phyloP scores from a whole-genome alignment of 2,797 vertebrate species.

The Aphelocoma californica region DNA sequence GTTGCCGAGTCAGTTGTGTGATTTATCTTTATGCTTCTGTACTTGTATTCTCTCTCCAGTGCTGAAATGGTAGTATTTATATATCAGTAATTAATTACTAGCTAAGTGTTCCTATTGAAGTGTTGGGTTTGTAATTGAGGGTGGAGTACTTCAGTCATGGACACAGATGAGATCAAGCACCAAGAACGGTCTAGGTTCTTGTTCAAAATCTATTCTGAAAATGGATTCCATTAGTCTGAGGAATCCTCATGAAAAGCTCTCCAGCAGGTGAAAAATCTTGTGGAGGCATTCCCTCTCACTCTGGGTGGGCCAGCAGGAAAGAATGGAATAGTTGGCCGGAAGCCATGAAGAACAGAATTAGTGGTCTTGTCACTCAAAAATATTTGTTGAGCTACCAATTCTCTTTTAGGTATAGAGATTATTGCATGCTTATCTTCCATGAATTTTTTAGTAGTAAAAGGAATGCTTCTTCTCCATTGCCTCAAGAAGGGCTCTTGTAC shows the following conservation, averaged over 20 bases:
- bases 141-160: neutral
- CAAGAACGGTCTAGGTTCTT: neutral
- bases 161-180: neutral
- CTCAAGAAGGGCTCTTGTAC: neutral
- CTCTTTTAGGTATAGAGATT: neutral
- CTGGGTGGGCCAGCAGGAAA: neutral
- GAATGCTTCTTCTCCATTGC: neutral
- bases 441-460: neutral
- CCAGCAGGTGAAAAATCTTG: neutral
- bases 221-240: neutral
- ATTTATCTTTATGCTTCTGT: slow-evolving; percentile 5
- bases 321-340: neutral
- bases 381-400: neutral
- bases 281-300: neutral
- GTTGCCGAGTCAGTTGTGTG: neutral
- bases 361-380: neutral
- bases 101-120: neutral
- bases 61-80: neutral
- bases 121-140: neutral
- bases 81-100: neutral
- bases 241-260: neutral
- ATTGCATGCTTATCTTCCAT: neutral
- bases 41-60: neutral
- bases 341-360: neutral
- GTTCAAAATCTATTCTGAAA: neutral